Evolutionary conservation across 2,888 invertebrate genomes (phyloP), one percentile per base, ranked within the genome.

Genomic region (Agrenia bidenticulata): DNA sequence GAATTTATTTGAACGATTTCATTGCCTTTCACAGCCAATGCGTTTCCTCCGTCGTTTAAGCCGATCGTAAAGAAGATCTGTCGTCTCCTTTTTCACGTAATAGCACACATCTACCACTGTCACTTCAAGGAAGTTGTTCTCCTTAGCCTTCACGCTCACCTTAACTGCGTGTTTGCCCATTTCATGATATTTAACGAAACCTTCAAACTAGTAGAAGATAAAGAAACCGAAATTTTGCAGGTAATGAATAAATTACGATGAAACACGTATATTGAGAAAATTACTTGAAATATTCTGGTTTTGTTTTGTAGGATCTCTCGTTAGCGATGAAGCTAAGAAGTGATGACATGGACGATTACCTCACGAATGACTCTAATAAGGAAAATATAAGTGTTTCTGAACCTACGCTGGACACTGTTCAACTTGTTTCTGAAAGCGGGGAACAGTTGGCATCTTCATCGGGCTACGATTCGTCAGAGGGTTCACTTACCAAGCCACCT

Each of bases 81-180:
- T 83, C 90, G 94, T 81, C 88, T 95, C 83, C 87, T 95, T 85
- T 95, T 94, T 86, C 96, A 96, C 84, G 95, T 97, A 82, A 87
- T 97, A 85, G 95, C 95, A 82, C 97, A 98, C 85, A 86, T 97
- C 82, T 96, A 97, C 85, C 94, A 94, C 81, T 90, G 92, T 83
- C 97, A 98, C 87, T 96, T 95, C 86, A 88, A 92, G 83, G 93
- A 95, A 85, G 89, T 96, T 78, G 90, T 92, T 80, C 86, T 92
- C 81, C 87, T 97, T 82, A 90, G 92, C 78, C 86, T 97, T 81
- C 95, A 96, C 84, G 90, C 93, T 80, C 96, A 97, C 84, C 88
- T 97, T 82, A 96, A 97, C 85, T 89, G 94, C 84, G 91, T 97
- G 78, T 96, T 95, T 85, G 92, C 92, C 82, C 96, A 97, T 85